phyloP scores from a whole-genome alignment of 2,797 vertebrate species.

The Halcyon smyrnensis region DNA sequence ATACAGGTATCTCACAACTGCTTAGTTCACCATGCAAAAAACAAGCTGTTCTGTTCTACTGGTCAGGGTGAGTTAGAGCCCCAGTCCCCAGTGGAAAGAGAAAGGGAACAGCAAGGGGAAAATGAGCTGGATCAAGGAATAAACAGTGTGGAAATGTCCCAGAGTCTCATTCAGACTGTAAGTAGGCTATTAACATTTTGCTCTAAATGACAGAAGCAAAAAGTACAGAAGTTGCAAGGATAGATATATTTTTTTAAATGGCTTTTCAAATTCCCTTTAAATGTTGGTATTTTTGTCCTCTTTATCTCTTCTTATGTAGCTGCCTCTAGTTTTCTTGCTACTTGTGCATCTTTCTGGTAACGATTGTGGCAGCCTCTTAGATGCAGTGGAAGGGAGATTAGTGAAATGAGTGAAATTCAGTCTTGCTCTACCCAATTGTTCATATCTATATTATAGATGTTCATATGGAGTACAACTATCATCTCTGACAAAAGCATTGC shows the following conservation, averaged over 20 bases:
- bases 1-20: background rate
- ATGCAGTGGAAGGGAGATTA: background rate
- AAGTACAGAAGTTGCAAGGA: background rate
- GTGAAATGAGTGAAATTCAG: background rate
- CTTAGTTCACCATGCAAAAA: background rate
- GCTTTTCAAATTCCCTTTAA: background rate
- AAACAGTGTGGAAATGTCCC: background rate
- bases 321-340: background rate
- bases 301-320: conserved; percentile 21
- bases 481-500: background rate
- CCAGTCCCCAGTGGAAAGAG: background rate
- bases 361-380: background rate
- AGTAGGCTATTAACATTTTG: conserved; percentile 12
- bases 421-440: conserved; percentile 4
- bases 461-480: background rate
- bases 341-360: background rate
- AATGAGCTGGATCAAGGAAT: background rate
- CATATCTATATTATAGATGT: background rate
- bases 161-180: conserved; percentile 5
- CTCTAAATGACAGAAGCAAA: background rate
- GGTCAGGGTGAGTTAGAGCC: background rate
- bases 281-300: conserved; percentile 3
- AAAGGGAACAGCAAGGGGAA: background rate
- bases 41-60: background rate
- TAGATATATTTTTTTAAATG: background rate